Percentiles rank a stretch among this genome's conserved stretches.
phyloP scores from a whole-genome alignment of 2,797 vertebrate species.

The Hyperoplus lanceolatus region DNA sequence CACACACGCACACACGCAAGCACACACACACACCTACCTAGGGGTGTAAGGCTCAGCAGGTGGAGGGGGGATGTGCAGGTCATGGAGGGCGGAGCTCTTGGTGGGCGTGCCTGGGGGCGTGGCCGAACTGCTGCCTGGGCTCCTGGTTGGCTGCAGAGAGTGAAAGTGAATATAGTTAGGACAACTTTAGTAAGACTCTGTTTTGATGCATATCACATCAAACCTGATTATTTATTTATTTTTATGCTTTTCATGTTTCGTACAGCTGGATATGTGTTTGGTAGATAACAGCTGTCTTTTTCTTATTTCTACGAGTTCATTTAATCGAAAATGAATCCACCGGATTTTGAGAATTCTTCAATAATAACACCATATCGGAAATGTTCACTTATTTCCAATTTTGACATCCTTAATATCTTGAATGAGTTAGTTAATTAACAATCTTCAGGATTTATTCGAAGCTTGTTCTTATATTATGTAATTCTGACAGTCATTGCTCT shows the following conservation, averaged over 20 bases:
- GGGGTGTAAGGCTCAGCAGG: conserved; percentile 95
- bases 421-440: background rate
- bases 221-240: background rate
- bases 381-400: too few species aligned
- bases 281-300: too few species aligned
- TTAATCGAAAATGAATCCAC: too few species aligned
- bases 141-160: conserved; percentile 93
- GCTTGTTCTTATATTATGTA: background rate
- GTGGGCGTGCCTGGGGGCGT: conserved; percentile 96
- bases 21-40: conserved; percentile 82
- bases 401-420: background rate
- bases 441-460: background rate
- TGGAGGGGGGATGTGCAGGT: conserved; percentile 97
- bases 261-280: background rate
- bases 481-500: background rate
- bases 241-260: too few species aligned
- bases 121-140: conserved; percentile 95
- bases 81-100: conserved; percentile 96
- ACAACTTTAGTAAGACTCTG: background rate
- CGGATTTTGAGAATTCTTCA: too few species aligned
- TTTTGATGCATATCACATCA: background rate
- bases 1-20: too few species aligned
- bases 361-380: too few species aligned
- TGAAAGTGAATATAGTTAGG: background rate
- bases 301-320: too few species aligned